Base-by-base conservation (phyloP, 2,797 vertebrate species). In the Amblyraja radiata region DNA sequence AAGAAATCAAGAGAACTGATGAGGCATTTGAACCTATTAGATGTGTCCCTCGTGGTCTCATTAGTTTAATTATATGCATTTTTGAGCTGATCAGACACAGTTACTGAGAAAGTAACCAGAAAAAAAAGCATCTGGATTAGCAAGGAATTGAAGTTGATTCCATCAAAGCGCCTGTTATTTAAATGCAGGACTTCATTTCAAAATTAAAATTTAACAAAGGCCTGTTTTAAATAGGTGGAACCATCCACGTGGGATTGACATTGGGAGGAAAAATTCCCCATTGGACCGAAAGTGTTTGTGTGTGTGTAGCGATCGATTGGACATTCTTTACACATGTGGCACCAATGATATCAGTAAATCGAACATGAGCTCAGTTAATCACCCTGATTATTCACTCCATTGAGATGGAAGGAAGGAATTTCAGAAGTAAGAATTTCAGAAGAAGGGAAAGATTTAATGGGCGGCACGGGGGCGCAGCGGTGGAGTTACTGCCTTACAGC, bases 21-120 rank as follows among this genome's bases (percentile, higher is more conserved):
- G 21, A 91, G 68, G 36, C 90, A 74, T 73, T 91, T 91, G 90
- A 39, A 74, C 90, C 74, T 91, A 36, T 91, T 74, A 71, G 65
- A 74, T 39, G 90, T 74, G 90, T 91, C 90, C 68, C 90, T 73
- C 16, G 54, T 91, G 90, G 91, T 68, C 90, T 91, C 90, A 91
- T 91, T 91, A 91, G 90, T 91, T 74, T 91, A 91, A 91, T 91
- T 73, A 91, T 54, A 74, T 71, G 90, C 90, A 74, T 54, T 91
- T 91, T 74, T 10, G 5, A 91, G 90, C 23, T 73, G 90, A 91
- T 91, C 90, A 74, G 90, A 74, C 18, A 23, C 28, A 68, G 23
- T 74, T 54, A 74, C 90, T 54, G 90, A 91, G 90, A 91, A 91
- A 91, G 68, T 73, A 73, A 71, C 65, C 36, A 25, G 86, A 36